phyloP scores from a whole-genome alignment of 2,113 vertebrate species.

The Odontesthes bonariensis region DNA sequence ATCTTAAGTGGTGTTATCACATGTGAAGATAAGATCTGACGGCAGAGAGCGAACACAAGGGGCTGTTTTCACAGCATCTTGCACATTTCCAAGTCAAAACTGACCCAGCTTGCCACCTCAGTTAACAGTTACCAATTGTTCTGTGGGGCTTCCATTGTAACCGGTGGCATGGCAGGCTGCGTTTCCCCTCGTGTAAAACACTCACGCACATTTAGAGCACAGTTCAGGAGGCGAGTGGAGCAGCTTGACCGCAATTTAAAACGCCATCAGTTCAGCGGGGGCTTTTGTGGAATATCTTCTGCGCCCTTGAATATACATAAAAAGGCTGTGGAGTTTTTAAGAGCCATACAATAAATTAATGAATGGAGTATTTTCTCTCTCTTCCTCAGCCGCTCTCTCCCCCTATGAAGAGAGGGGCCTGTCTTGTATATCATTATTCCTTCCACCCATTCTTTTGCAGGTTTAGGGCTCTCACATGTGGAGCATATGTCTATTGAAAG shows the following conservation, averaged over 20 bases:
- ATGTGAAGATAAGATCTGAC: conserved; percentile 77
- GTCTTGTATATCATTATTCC: conserved; percentile 84
- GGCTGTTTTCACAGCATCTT: conserved; percentile 78
- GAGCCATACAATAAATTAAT: conserved; percentile 79
- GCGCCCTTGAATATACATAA: conserved; percentile 82
- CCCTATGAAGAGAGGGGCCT: conserved; percentile 64
- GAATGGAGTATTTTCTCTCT: conserved; percentile 76
- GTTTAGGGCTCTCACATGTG: conserved; percentile 81
- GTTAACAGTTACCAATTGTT: conserved; percentile 73
- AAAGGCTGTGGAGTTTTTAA: conserved; percentile 77
- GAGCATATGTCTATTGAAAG: conserved; percentile 91
- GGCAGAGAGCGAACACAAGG: conserved; percentile 61
- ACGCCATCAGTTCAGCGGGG: conserved; percentile 75
- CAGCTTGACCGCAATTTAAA: conserved; percentile 83
- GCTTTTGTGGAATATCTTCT: conserved; percentile 80
- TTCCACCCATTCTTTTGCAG: conserved; percentile 78
- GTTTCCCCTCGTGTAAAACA: conserved; percentile 56
- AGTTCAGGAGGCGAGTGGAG: conserved; percentile 76
- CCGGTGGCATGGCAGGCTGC: conserved; percentile 52
- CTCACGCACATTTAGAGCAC: conserved; percentile 60
- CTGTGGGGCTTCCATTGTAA: conserved; percentile 51
- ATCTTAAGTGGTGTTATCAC: conserved; percentile 81
- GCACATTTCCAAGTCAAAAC: conserved; percentile 79
- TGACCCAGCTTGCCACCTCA: conserved; percentile 57
- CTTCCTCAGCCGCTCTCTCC: conserved; percentile 47